Evolutionary conservation across 2,797 vertebrate genomes (phyloP).

Genomic region (Sebastes nivosus): DNA sequence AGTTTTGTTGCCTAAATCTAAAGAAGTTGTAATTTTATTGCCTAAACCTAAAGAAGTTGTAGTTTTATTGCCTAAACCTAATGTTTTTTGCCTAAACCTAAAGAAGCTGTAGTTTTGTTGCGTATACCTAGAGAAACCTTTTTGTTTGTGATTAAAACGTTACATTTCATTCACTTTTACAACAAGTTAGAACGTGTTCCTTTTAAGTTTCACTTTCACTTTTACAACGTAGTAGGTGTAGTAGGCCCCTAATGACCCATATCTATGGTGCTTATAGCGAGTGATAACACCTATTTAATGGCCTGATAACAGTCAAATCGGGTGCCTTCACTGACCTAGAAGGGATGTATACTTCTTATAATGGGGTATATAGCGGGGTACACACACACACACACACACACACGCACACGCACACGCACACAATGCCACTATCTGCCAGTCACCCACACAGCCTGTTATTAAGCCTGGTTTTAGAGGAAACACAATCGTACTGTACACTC

Average conservation of each 20-base stretch:
- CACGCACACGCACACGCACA: background rate
- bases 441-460: constrained; percentile 25
- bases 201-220: background rate
- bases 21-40: too few species aligned
- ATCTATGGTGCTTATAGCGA: background rate
- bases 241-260: background rate
- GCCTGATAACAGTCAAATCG: background rate
- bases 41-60: too few species aligned
- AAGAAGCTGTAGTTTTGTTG: too few species aligned
- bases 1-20: too few species aligned
- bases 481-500: background rate
- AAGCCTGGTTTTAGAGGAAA: background rate
- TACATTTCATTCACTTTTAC: background rate
- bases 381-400: background rate
- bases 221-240: background rate
- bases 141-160: too few species aligned
- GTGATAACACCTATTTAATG: background rate
- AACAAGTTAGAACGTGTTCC: background rate
- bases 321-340: background rate
- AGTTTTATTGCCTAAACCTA: too few species aligned
- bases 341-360: background rate
- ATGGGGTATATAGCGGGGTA: background rate
- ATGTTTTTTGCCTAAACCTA: too few species aligned
- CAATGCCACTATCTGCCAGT: constrained; percentile 35
- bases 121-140: too few species aligned